Evolutionary conservation across 23 tunicate genomes (phyloP).

Genomic region (Halocynthia aurantium): DNA sequence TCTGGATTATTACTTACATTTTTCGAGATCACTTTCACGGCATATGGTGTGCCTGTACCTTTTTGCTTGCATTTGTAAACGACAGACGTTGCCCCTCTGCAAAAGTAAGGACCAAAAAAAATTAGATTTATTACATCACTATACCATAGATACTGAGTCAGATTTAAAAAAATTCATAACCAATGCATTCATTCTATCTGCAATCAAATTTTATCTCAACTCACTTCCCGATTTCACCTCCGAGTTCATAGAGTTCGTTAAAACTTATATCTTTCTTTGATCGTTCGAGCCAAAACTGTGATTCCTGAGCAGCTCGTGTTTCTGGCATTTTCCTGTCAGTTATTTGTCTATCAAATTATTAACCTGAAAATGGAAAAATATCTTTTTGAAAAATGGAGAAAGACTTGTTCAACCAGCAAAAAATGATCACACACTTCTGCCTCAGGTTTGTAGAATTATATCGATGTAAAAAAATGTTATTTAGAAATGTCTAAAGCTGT

Average conservation of each 20-base stretch:
- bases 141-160: neutral
- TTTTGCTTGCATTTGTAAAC: constrained; percentile 40
- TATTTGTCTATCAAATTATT: too few species aligned
- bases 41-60: constrained; percentile 58
- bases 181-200: too few species aligned
- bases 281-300: constrained; percentile 16
- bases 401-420: too few species aligned
- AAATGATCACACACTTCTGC: too few species aligned
- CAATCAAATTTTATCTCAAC: neutral
- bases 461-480: too few species aligned
- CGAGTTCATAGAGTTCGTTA: constrained; percentile 32
- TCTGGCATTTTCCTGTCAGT: constrained; percentile 3
- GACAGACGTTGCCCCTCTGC: constrained; percentile 68
- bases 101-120: neutral
- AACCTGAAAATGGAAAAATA: too few species aligned
- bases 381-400: too few species aligned
- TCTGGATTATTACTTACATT: constrained; percentile 9
- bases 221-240: constrained; percentile 55
- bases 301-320: constrained; percentile 3
- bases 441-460: too few species aligned
- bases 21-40: constrained; percentile 52
- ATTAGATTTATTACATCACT: neutral
- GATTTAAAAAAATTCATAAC: too few species aligned
- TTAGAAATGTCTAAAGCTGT: too few species aligned
- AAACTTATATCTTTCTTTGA: constrained; percentile 10